Evolutionary conservation across 2,888 invertebrate species (phyloP).

Genomic region (Thera britannica): DNA sequence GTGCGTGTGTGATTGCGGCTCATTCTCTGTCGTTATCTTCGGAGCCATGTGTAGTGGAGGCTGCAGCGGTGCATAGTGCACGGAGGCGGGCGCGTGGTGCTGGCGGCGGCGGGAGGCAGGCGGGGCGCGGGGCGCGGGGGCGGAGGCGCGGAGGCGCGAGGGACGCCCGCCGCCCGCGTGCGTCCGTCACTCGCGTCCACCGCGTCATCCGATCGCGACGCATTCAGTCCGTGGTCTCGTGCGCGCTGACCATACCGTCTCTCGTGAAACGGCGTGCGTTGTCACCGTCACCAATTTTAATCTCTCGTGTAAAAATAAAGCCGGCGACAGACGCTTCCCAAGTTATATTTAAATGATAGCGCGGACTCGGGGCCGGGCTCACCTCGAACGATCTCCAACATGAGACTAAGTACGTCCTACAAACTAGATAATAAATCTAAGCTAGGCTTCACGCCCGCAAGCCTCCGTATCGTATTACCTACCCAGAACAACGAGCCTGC

Average conservation of each 20-base stretch:
- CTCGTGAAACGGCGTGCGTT: conserved; percentile 67
- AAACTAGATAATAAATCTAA: conserved; percentile 61
- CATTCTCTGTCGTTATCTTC: conserved; percentile 59
- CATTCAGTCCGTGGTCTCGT: conserved; percentile 44
- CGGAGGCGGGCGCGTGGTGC: conserved; percentile 46
- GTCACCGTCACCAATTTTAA: conserved; percentile 65
- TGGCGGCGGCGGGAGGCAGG: conserved; percentile 43
- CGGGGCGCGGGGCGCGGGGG: conserved; percentile 39
- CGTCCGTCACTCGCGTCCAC: conserved; percentile 65
- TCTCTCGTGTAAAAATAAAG: conserved; percentile 80
- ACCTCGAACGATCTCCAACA: conserved; percentile 73
- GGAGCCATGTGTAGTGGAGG: conserved; percentile 78
- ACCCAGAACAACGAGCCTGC: conserved; percentile 39
- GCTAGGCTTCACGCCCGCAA: conserved; percentile 50
- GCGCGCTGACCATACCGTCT: conserved; percentile 51
- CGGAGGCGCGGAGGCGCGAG: conserved; percentile 51
- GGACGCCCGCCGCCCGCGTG: conserved; percentile 53
- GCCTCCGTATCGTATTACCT: conserved; percentile 51
- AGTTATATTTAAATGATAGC: conserved; percentile 84
- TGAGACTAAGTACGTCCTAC: conserved; percentile 80
- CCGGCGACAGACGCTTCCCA: conserved; percentile 79
- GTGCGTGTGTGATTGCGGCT: conserved; percentile 57
- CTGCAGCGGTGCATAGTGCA: conserved; percentile 73
- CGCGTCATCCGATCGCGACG: conserved; percentile 59
- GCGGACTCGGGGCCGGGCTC: conserved; percentile 70